These are phyloP conservation scores for Pelagia noctiluca DNA, from an alignment of 30 jellyfish, hydroid and myxozoan species.

Conservation along the genomic window DNA sequence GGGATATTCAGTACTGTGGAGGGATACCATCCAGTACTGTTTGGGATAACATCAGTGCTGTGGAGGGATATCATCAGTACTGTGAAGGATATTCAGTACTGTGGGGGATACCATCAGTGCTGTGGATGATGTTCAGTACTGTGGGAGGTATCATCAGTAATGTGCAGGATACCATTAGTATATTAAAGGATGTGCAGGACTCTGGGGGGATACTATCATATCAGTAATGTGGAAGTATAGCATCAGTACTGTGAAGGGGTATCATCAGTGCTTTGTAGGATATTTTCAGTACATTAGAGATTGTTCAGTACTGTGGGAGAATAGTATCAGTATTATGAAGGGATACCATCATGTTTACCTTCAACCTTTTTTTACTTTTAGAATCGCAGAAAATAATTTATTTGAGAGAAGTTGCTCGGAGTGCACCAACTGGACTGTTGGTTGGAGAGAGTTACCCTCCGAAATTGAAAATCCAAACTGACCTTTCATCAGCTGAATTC, in stretches of 20 bases:
- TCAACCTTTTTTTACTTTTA: too few species aligned
- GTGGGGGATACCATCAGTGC: too few species aligned
- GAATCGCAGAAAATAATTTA: constrained; percentile 75
- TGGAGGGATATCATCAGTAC: not conserved
- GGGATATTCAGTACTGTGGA: not conserved
- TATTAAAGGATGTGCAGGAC: too few species aligned
- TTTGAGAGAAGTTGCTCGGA: constrained; percentile 86
- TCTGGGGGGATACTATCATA: too few species aligned
- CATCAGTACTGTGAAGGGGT: not conserved
- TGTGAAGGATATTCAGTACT: not conserved
- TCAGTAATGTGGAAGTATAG: too few species aligned
- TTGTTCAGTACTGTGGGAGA: not conserved
- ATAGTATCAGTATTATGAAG: too few species aligned
- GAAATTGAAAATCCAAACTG: constrained; percentile 73
- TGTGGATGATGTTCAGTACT: not conserved
- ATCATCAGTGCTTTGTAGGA: not conserved
- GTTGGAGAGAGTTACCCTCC: constrained; percentile 83
- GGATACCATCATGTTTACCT: too few species aligned
- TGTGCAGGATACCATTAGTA: too few species aligned
- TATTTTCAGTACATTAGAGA: not conserved
- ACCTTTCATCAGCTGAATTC: constrained; percentile 78
- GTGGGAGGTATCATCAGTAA: too few species aligned
- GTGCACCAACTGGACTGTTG: constrained; percentile 84
- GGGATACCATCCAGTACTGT: not conserved
- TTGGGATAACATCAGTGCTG: not conserved